These are phyloP conservation scores for Galaxias olidus DNA, from an alignment of 2,797 vertebrate species.

Conservation along the genomic window DNA sequence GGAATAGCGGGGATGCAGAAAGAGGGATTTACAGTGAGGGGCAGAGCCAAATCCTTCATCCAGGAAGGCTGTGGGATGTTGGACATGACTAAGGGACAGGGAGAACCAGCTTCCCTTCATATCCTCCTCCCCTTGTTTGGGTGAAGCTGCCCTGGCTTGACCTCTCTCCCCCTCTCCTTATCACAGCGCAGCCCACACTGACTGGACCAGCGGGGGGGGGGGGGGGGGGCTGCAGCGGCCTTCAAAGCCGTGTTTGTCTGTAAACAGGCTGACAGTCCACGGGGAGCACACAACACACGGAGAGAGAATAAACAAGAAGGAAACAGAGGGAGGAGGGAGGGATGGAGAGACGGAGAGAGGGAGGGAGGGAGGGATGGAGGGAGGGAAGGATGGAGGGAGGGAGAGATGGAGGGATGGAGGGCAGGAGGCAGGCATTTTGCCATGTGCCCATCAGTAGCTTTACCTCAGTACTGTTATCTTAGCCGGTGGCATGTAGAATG, in stretches of 20 bases:
- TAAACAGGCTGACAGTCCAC: slow-evolving; percentile 40
- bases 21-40: not conserved
- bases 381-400: not conserved
- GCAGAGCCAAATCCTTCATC: too few relatives aligned
- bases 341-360: not conserved
- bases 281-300: slow-evolving; percentile 49
- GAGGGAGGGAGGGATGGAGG: not conserved
- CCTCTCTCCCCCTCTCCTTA: slow-evolving; percentile 35
- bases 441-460: slow-evolving; percentile 1
- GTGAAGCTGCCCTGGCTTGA: slow-evolving; percentile 27
- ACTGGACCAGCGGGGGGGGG: slow-evolving; percentile 21
- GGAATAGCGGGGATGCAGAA: slow-evolving; percentile 3
- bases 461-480: slow-evolving; percentile 17
- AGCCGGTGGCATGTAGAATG: not conserved
- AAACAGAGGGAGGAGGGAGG: not conserved
- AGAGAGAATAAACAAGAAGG: not conserved
- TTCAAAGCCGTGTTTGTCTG: slow-evolving; percentile 53
- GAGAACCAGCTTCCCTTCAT: too few relatives aligned
- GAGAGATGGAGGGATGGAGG: not conserved
- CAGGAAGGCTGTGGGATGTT: too few relatives aligned
- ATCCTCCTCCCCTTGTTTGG: not conserved
- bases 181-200: slow-evolving; percentile 13
- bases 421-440: slow-evolving; percentile 9
- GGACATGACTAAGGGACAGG: too few relatives aligned
- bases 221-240: slow-evolving; percentile 41